Conservation (phyloP, 2,797 vertebrate genomes). For the Macroramphosus scolopax region DNA sequence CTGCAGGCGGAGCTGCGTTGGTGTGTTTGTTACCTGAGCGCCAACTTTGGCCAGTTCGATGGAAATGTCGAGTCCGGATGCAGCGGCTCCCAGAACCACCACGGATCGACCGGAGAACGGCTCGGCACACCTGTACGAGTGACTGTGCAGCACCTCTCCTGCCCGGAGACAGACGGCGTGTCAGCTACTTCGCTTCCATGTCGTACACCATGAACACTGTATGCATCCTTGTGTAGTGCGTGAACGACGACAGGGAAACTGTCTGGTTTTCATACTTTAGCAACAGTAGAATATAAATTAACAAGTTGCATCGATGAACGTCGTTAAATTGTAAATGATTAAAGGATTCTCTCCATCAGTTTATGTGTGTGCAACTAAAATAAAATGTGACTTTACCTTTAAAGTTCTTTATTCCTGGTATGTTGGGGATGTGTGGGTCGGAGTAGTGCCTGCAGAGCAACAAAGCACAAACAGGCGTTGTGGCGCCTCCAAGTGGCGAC, state of each 20-base stretch:
- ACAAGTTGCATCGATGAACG: too few species aligned
- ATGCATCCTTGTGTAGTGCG: too few species aligned
- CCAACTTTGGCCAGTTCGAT: conserved; percentile 68
- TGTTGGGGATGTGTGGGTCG: conserved; percentile 72
- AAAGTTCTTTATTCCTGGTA: conserved; percentile 77
- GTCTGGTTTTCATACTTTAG: too few species aligned
- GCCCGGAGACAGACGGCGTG: neutral
- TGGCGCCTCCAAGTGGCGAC: neutral
- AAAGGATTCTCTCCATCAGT: too few species aligned
- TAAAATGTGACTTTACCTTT: too few species aligned
- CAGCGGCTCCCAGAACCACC: conserved; percentile 77
- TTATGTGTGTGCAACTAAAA: too few species aligned
- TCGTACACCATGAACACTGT: too few species aligned
- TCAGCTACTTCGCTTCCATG: too few species aligned
- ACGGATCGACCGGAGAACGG: conserved; percentile 69
- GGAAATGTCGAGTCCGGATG: conserved; percentile 83
- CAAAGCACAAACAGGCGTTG: neutral
- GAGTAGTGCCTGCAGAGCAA: conserved; percentile 76
- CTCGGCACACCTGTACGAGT: conserved; percentile 73
- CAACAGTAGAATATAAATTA: too few species aligned
- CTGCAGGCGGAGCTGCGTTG: too few species aligned
- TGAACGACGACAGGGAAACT: too few species aligned
- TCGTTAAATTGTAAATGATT: too few species aligned
- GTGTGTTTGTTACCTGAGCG: conserved; percentile 54
- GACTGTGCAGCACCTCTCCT: conserved; percentile 80